These are phyloP conservation scores for Pristionchus maxplancki DNA, from an alignment of 2,888 invertebrate genomes.

Conservation along the genomic window DNA sequence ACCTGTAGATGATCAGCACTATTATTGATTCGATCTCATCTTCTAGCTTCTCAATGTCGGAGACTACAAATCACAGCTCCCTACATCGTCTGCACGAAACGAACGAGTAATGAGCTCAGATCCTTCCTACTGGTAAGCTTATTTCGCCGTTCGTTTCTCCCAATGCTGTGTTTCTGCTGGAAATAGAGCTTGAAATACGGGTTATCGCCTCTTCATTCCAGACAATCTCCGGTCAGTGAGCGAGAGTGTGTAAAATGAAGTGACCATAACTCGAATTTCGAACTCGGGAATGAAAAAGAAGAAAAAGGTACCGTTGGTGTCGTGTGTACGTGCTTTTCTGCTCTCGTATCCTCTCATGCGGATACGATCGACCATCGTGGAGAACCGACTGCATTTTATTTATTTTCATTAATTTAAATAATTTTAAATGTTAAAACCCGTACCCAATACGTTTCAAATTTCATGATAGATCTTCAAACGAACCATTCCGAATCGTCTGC, in stretches of 20 bases:
- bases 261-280: no score
- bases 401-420: neutral
- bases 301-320: constrained; percentile 36
- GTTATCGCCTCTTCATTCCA: no score
- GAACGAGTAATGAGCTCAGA: neutral
- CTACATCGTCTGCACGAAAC: neutral
- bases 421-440: no score
- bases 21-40: neutral
- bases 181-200: no score
- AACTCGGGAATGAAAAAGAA: no score
- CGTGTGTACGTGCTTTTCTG: constrained; percentile 38
- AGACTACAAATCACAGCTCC: no score
- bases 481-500: neutral
- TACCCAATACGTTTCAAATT: neutral
- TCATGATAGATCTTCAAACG: neutral
- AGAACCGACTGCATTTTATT: neutral
- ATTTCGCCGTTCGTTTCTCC: no score
- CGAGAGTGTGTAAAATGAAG: no score
- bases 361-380: constrained; percentile 29
- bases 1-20: neutral
- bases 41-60: no score
- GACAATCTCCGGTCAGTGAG: no score
- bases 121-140: no score
- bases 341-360: constrained; percentile 43
- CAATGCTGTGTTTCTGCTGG: no score